Base-by-base conservation (phyloP, 1,140 invertebrate genomes). In the Macrostomum lignano region DNA sequence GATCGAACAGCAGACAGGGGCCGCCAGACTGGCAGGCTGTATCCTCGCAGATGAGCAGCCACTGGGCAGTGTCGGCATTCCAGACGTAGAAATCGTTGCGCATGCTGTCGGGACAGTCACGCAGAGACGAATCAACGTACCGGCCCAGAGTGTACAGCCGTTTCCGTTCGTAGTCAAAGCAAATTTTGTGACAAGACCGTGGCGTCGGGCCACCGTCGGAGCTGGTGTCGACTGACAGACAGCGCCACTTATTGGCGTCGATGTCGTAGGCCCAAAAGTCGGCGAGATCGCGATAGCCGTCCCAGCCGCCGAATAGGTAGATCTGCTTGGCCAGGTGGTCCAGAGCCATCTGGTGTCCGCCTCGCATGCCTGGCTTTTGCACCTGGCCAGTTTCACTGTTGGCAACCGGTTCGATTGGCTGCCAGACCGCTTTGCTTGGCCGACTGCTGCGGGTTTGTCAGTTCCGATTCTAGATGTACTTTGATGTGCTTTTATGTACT, bases 271-370 rank as follows among this genome's bases (percentile, higher is more conserved):
- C 60, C 78, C 78, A 86, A 11, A 84, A 60, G 50, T 84, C 34
- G 13, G 59, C 47, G 9, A 62, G 34, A 53, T 82, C 77, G 42
- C 70, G 65, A 38, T 67, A 69, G 6, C 77, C 77, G 61, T 81
- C 73, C 76, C 76, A 82, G 1, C 77, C 77, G 11, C 77, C 78
- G 58, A 75, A 78, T n/a, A 86, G 53, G 53, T 79, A 84, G 3
- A 84, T 64, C 0, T 65, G 68, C 44, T 63, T 55, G 51, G 39
- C 14, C 46, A 46, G 52, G n/a, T 70, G 55, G 62, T 82, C 75
- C 2, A 79, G 66, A 36, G 73, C 72, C 65, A 84, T 72, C 52
- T 82, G 77, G 57, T 84, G 78, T 10, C 77, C 77, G 1, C 75
- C 76, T 46, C 77, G 62, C 59, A 74, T 75, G 11, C 73, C 73